Conservation (phyloP, 2,888 invertebrate species). For the Callinectes sapidus region DNA sequence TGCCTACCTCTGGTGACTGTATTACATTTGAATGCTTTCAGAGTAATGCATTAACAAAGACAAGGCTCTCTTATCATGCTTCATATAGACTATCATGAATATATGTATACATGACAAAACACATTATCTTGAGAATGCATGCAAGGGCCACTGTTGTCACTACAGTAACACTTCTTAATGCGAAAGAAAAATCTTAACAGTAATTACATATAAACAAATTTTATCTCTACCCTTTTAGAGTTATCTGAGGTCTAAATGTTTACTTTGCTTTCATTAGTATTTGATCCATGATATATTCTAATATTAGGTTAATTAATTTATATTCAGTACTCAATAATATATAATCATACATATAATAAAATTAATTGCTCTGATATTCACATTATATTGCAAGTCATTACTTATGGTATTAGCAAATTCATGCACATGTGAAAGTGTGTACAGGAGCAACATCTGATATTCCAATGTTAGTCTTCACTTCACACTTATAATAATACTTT, state of each 20-base stretch:
- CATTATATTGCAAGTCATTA: conserved; percentile 16
- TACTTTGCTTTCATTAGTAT: neutral
- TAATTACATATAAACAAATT: conserved; percentile 12
- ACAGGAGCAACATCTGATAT: neutral
- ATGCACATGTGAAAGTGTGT: conserved; percentile 20
- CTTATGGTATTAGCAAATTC: neutral
- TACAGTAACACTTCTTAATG: neutral
- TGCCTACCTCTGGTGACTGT: neutral
- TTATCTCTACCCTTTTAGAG: neutral
- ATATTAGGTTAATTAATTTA: conserved; percentile 12
- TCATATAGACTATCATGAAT: conserved; percentile 34
- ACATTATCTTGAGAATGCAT: conserved; percentile 2
- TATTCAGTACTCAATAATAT: conserved; percentile 2
- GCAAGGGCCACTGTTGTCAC: conserved; percentile 19
- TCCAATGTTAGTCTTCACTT: neutral
- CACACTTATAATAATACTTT: neutral
- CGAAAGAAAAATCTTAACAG: neutral
- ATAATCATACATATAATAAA: neutral
- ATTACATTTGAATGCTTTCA: neutral
- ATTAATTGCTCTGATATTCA: conserved; percentile 17
- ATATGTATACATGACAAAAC: conserved; percentile 27
- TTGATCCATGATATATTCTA: neutral
- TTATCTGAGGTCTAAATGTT: neutral
- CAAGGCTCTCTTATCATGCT: conserved; percentile 22
- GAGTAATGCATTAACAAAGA: conserved; percentile 8